phyloP scores from a whole-genome alignment of 2,797 vertebrate species.

The Neostethus bicornis region DNA sequence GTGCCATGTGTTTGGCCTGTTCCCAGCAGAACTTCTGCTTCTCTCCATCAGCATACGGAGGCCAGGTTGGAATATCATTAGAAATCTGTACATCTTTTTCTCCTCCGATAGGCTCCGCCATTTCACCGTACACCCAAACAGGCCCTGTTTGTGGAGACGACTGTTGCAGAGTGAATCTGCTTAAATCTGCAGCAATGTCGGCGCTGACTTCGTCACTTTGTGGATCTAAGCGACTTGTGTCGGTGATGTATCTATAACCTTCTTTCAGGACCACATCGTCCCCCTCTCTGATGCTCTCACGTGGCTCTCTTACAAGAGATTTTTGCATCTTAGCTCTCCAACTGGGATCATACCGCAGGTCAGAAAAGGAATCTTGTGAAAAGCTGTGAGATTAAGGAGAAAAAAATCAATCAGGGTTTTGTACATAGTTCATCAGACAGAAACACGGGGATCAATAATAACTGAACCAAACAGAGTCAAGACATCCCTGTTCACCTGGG shows the following conservation, averaged over 20 bases:
- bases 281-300: conserved; percentile 41
- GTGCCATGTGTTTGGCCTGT: too few species aligned
- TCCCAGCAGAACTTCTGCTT: too few species aligned
- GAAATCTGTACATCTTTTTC: neutral
- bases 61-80: too few species aligned
- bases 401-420: too few species aligned
- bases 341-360: conserved; percentile 77
- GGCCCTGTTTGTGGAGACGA: neutral
- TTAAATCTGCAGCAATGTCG: neutral
- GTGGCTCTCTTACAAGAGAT: conserved; percentile 26
- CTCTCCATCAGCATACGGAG: too few species aligned
- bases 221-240: conserved; percentile 47
- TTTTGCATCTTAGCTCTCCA: conserved; percentile 72
- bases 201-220: conserved; percentile 18
- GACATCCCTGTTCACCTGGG: too few species aligned
- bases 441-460: too few species aligned
- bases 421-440: too few species aligned
- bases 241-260: conserved; percentile 33
- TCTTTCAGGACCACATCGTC: conserved; percentile 17
- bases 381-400: conserved; percentile 47
- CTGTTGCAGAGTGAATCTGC: neutral
- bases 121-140: conserved; percentile 1
- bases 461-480: too few species aligned
- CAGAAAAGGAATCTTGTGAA: conserved; percentile 70
- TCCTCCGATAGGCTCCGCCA: neutral